Conservation (phyloP, 2,888 invertebrate genomes). For the Volucella bombylans region DNA sequence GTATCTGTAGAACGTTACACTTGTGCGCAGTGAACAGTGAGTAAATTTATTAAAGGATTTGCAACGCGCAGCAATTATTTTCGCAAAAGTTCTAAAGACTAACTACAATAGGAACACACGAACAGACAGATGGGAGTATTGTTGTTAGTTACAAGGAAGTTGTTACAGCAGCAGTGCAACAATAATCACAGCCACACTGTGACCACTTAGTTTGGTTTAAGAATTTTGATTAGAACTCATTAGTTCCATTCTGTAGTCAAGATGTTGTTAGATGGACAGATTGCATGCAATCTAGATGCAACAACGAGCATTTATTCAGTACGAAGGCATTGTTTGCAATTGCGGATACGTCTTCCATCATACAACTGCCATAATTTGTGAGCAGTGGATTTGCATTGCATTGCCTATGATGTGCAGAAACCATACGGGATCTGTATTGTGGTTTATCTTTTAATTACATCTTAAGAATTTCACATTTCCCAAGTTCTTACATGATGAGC, state of each 20-base stretch:
- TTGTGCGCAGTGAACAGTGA: slow-evolving; percentile 38
- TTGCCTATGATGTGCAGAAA: background rate
- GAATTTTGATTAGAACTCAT: slow-evolving; percentile 72
- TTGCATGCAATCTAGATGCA: slow-evolving; percentile 63
- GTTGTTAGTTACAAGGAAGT: slow-evolving; percentile 39
- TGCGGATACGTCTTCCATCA: slow-evolving; percentile 37
- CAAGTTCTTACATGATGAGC: background rate
- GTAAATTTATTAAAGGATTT: slow-evolving; percentile 50
- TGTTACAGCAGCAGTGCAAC: slow-evolving; percentile 6
- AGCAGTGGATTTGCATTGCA: slow-evolving; percentile 30
- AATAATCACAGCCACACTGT: slow-evolving; percentile 29
- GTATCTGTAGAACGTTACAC: background rate
- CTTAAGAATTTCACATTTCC: slow-evolving; percentile 29
- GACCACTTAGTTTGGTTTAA: slow-evolving; percentile 57
- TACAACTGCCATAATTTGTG: slow-evolving; percentile 9
- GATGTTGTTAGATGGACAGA: slow-evolving; percentile 8
- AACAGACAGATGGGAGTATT: slow-evolving; percentile 1
- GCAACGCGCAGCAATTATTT: slow-evolving; percentile 36
- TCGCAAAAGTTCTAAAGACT: slow-evolving; percentile 3
- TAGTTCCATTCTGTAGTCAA: slow-evolving; percentile 65
- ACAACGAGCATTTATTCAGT: slow-evolving; percentile 14
- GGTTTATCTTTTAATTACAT: slow-evolving; percentile 67
- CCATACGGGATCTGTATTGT: background rate
- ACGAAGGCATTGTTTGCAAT: slow-evolving; percentile 29
- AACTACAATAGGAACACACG: slow-evolving; percentile 17